These are phyloP conservation scores for Scaptomyza montana DNA, from an alignment of 1,140 invertebrate genomes.

Conservation along the genomic window DNA sequence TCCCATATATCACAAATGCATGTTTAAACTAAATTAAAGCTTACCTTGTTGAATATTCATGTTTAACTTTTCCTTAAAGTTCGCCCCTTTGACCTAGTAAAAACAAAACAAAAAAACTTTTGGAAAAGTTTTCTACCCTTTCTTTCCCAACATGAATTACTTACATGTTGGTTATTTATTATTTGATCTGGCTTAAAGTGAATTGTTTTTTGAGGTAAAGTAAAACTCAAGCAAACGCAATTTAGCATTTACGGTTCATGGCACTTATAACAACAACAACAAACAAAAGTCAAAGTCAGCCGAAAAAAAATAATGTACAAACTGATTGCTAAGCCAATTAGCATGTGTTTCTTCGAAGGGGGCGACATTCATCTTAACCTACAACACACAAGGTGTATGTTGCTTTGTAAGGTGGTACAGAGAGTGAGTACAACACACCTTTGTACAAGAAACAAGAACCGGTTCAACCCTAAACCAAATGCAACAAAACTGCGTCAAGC, in stretches of 20 bases:
- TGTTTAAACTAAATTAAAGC: no score
- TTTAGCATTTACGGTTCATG: slow-evolving; percentile 77
- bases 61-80: no score
- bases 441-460: slow-evolving; percentile 10
- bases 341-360: slow-evolving; percentile 60
- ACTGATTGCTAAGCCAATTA: slow-evolving; percentile 75
- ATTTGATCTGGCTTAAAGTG: slow-evolving; percentile 7
- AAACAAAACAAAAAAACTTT: no score
- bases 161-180: background rate
- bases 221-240: slow-evolving; percentile 71
- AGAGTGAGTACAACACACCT: slow-evolving; percentile 46
- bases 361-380: slow-evolving; percentile 25
- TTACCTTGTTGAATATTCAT: no score
- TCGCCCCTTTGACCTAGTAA: no score
- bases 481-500: background rate
- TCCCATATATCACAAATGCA: no score
- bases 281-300: slow-evolving; percentile 45
- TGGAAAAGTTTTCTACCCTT: background rate
- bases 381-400: slow-evolving; percentile 44
- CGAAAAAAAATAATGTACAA: slow-evolving; percentile 40
- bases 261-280: slow-evolving; percentile 28
- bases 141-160: background rate
- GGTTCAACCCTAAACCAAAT: slow-evolving; percentile 17
- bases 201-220: slow-evolving; percentile 13
- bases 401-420: background rate